These are phyloP conservation scores for Epinotia bilunana DNA, from an alignment of 2,888 invertebrate genomes.

Conservation along the genomic window DNA sequence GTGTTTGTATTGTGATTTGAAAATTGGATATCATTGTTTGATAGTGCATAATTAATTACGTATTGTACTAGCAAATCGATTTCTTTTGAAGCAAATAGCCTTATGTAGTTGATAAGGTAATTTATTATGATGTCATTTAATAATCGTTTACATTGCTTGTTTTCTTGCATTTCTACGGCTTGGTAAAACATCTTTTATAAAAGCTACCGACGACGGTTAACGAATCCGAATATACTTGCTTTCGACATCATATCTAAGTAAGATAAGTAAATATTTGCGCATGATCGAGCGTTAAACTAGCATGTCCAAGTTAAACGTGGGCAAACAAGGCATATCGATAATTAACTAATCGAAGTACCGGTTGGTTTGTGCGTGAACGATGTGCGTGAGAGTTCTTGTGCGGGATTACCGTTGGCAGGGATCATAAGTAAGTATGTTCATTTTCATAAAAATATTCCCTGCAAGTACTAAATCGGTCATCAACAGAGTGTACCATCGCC, in stretches of 20 bases:
- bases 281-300: conserved; percentile 7
- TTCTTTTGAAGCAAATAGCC: conserved; percentile 10
- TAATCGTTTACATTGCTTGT: background rate
- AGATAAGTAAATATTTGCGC: conserved; percentile 32
- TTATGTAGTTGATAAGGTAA: conserved; percentile 10
- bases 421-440: background rate
- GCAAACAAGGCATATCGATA: conserved; percentile 31
- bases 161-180: background rate
- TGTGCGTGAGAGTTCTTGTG: conserved; percentile 52
- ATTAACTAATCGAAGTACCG: conserved; percentile 25
- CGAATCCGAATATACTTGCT: background rate
- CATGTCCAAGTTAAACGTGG: conserved; percentile 25
- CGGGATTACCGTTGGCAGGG: background rate
- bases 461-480: background rate
- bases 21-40: conserved; percentile 44
- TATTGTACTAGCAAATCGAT: conserved; percentile 13
- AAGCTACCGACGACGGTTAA: background rate
- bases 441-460: background rate
- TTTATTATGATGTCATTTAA: conserved; percentile 1
- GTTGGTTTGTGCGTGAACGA: conserved; percentile 18
- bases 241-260: conserved; percentile 29
- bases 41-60: conserved; percentile 36
- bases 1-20: conserved; percentile 56
- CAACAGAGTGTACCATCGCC: background rate
- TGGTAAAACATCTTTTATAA: background rate